Conservation (phyloP, 2,797 vertebrate genomes). For the Sternarchorhynchus goeldii region DNA sequence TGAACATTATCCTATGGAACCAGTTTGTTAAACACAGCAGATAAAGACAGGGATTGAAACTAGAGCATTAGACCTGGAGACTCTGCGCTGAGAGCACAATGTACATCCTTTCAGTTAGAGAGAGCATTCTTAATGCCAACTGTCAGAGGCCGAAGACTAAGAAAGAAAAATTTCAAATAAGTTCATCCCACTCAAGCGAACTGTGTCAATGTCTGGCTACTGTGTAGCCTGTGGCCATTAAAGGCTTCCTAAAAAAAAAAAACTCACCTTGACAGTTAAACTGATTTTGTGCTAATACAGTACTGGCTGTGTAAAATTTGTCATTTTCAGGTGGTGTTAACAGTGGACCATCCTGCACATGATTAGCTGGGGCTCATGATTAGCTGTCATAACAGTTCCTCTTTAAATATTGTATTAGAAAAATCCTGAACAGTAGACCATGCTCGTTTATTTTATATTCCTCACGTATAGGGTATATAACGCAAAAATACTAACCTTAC, state of each 20-base stretch:
- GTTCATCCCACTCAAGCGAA: constrained; percentile 38
- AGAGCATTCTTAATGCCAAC: constrained; percentile 26
- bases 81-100: not conserved
- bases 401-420: not conserved
- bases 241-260: constrained; percentile 30
- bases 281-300: constrained; percentile 3
- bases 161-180: constrained; percentile 39
- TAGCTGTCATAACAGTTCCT: not conserved
- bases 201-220: constrained; percentile 19
- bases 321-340: constrained; percentile 19
- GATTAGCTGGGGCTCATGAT: not conserved
- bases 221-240: constrained; percentile 31
- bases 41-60: not conserved
- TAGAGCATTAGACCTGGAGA: constrained; percentile 6
- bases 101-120: constrained; percentile 28
- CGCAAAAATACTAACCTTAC: no score
- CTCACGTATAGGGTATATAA: not conserved
- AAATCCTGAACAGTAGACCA: not conserved
- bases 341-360: not conserved
- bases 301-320: constrained; percentile 15
- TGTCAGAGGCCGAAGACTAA: constrained; percentile 39
- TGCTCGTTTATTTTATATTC: not conserved
- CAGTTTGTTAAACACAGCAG: not conserved
- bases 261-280: not conserved
- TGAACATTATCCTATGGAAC: not conserved